Base-by-base conservation (phyloP, 2,113 vertebrate genomes). In the Cyanistes caeruleus region DNA sequence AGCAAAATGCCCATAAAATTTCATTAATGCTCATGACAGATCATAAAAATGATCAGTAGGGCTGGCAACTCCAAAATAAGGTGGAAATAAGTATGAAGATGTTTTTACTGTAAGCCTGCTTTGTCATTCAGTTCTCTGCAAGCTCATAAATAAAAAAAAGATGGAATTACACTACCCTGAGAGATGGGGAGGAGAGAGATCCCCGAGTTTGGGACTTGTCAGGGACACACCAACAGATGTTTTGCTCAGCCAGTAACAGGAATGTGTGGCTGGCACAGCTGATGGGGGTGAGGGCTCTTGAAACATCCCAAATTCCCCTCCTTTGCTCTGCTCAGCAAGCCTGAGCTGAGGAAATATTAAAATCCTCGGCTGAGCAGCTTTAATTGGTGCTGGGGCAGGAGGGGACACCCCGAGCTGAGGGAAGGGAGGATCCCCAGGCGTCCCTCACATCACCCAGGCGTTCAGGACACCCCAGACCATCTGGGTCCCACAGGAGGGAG, bases 31-130 rank as follows among this genome's bases (percentile, higher is more conserved):
- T 93, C 92, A 44, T 81, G 95, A 96, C 56, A 60, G 88, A 72
- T 94, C 90, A 90, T 96, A 97, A 97, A 95, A 95, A 97, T 93
- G 89, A 95, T 89, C 96, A 89, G 83, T 81, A 55, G 95, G 84
- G 80, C 68, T 81, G 95, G 93, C 67, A 95, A 94, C 86, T 97
- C 91, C 95, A 96, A 95, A 93, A 96, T 63, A 74, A 94, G 86
- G 81, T 94, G 70, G 92, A 93, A 97, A 91, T 94, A 91, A 96
- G 95, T 73, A 94, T 90, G 92, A 96, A 96, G 94, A 95, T 84
- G 68, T 93, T 97, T 96, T 94, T 74, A 49, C 87, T 94, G 86
- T 84, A 80, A 93, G 90, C 49, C 30, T 46, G 78, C 90, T 93
- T 76, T 68, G 87, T 94, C 79, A 91, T 85, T 89, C 46, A 17